Evolutionary conservation across 2,797 vertebrate species (phyloP).

Genomic region (Leucoraja ocellata): DNA sequence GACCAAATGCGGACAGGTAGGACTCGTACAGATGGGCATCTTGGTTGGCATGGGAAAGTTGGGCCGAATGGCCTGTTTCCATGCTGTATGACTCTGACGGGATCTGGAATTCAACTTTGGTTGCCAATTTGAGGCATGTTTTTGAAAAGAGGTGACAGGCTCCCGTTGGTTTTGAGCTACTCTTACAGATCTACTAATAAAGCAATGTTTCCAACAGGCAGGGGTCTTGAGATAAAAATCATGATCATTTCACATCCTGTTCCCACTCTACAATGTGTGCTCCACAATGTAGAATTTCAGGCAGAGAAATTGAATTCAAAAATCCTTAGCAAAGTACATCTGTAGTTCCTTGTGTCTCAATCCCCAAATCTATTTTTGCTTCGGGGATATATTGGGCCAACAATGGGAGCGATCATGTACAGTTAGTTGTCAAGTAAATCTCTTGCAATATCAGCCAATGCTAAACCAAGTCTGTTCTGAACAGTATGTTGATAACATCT

Average conservation of each 20-base stretch:
- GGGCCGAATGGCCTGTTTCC: too few species aligned
- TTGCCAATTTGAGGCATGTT: background rate
- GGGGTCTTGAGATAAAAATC: background rate
- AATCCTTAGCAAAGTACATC: background rate
- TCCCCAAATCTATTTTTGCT: background rate
- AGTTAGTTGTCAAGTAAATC: background rate
- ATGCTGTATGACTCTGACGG: background rate
- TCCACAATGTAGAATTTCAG: background rate
- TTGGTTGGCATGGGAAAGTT: too few species aligned
- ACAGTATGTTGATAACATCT: background rate
- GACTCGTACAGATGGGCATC: too few species aligned
- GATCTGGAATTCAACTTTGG: background rate
- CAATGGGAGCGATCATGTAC: background rate
- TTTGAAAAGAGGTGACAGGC: background rate
- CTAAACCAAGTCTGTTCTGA: background rate
- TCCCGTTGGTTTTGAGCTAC: background rate
- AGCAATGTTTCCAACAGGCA: background rate
- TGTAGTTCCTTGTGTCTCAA: too few species aligned
- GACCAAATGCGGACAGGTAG: too few species aligned
- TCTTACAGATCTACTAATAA: background rate
- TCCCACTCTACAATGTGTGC: background rate
- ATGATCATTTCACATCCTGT: background rate
- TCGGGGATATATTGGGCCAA: background rate
- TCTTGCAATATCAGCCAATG: background rate
- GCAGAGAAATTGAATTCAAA: background rate